Evolutionary conservation across 2,888 invertebrate species (phyloP).

Genomic region (Ochlodes sylvanus): DNA sequence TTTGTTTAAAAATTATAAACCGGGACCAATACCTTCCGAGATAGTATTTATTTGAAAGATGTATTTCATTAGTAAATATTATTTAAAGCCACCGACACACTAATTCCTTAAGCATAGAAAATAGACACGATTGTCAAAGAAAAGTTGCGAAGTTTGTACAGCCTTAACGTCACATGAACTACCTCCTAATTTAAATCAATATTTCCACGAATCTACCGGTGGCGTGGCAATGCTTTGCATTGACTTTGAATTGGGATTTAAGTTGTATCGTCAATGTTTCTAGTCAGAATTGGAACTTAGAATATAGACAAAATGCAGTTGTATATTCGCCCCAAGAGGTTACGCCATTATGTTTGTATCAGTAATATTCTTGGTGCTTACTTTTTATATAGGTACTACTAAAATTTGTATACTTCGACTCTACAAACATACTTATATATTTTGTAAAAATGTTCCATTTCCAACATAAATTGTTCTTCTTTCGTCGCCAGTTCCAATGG

Average conservation of each 20-base stretch:
- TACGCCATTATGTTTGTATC: constrained; percentile 6
- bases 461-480: background rate
- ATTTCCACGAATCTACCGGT: constrained; percentile 68
- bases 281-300: constrained; percentile 81
- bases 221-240: constrained; percentile 61
- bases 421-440: constrained; percentile 38
- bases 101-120: constrained; percentile 85
- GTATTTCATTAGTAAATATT: constrained; percentile 84
- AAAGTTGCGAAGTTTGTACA: constrained; percentile 79
- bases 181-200: constrained; percentile 82
- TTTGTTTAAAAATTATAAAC: constrained; percentile 86
- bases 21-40: constrained; percentile 84
- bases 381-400: constrained; percentile 14
- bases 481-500: constrained; percentile 57
- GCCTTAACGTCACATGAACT: constrained; percentile 71
- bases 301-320: constrained; percentile 53
- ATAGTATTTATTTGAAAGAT: constrained; percentile 85
- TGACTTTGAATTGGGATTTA: constrained; percentile 56
- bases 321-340: constrained; percentile 45
- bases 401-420: constrained; percentile 31
- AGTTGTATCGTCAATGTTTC: constrained; percentile 67
- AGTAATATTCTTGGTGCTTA: constrained; percentile 30
- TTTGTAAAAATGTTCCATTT: constrained; percentile 2
- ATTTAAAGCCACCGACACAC: constrained; percentile 85
- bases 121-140: constrained; percentile 77